Base-by-base conservation (phyloP, 1,140 invertebrate genomes). In the Aphelenchoides fujianensis region DNA sequence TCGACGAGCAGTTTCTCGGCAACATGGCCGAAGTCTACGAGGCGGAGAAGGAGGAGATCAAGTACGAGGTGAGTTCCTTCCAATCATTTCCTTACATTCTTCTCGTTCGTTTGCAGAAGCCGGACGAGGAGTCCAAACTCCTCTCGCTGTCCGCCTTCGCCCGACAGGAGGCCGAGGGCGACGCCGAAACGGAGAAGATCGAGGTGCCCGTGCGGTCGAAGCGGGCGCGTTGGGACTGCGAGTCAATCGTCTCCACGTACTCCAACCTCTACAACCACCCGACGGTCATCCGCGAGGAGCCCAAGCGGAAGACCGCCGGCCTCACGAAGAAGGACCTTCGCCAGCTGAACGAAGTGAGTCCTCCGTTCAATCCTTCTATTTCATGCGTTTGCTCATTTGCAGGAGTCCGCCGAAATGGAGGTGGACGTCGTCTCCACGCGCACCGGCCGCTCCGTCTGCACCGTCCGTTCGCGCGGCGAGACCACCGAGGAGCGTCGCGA, bases 181-280 rank as follows among this genome's bases (percentile, higher is more conserved):
- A 89, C n/a, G 87, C 89, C 34, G 86, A 87, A 7, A 78, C 90
- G 64, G 87, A 89, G 74, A 87, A 90, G 3, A 86, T 78, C 48
- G 32, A 61, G 5, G 73, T 78, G 68, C 16, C 71, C 66, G 62
- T 57, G 34, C 30, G 68, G 57, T 23, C 69, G 62, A 84, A 84
- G 69, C 62, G 69, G 37, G 67, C 71, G 84, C 90, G 90, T 85
- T 96, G 92, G 92, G 94, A 97, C 86, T 96, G 94, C 85, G 91
- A 96, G 86, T 92, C 91, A 70, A 92, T 97, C 81, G 84, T 81
- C 12, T 79, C 81, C 0, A 81, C 80, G 48, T 78, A 84, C 61
- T 73, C 80, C 1, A 75, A 74, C 57, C 30, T 77, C 32, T 77
- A 83, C 62, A 84, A 85, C 62, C 78, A 81, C 74, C 78, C 80